Evolutionary conservation across 2,888 invertebrate species (phyloP).

Genomic region (Brenthis hecate): DNA sequence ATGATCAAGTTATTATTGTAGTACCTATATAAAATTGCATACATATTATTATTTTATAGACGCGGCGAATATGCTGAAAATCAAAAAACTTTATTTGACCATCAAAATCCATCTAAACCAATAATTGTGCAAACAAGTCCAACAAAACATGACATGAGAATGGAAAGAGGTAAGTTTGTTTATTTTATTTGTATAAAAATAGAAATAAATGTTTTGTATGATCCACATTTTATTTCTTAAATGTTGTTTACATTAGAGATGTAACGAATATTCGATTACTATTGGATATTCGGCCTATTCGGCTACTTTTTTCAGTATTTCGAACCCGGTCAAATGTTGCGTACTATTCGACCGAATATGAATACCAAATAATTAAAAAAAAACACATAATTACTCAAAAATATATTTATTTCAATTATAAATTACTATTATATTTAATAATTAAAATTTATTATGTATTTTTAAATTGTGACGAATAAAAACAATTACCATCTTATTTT

Average conservation of each 20-base stretch:
- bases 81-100: constrained; percentile 71
- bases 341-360: too few species aligned
- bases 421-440: too few species aligned
- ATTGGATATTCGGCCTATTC: too few species aligned
- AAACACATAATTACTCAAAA: too few species aligned
- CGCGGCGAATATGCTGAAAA: constrained; percentile 59
- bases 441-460: too few species aligned
- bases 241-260: background rate
- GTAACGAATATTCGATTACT: too few species aligned
- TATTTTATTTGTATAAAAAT: too few species aligned
- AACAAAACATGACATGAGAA: constrained; percentile 65
- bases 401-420: too few species aligned
- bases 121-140: constrained; percentile 84
- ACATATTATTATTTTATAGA: constrained; percentile 47
- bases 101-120: constrained; percentile 84
- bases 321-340: too few species aligned
- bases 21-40: background rate
- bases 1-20: background rate
- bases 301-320: background rate
- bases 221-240: background rate
- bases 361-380: too few species aligned
- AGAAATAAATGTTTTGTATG: background rate
- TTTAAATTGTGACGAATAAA: too few species aligned
- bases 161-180: constrained; percentile 61
- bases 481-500: too few species aligned